A percentile compares a stretch with the other conserved stretches of the same genome.
Conservation (phyloP, 1,140 invertebrate species). For the Venturia canescens region DNA sequence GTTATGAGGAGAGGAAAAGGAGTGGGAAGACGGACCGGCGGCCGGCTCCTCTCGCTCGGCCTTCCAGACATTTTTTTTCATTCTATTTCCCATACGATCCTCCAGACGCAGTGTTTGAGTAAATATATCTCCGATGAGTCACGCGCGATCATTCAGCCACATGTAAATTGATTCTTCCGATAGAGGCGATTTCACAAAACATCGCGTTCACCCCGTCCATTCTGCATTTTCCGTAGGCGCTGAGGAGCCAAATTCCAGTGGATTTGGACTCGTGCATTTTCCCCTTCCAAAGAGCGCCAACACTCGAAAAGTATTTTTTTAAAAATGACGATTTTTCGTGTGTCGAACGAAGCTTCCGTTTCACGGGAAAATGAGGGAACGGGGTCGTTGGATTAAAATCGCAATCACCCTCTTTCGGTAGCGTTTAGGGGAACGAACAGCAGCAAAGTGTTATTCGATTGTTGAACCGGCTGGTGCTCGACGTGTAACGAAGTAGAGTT, state of each 20-base stretch:
- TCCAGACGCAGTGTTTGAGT: background rate
- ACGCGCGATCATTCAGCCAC: background rate
- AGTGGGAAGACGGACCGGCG: background rate
- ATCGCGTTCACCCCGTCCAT: no score
- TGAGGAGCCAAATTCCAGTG: background rate
- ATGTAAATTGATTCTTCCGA: background rate
- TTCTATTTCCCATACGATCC: background rate
- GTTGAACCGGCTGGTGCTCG: conserved; percentile 55
- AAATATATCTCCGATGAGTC: background rate
- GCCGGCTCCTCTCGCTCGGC: background rate
- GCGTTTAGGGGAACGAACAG: conserved; percentile 21
- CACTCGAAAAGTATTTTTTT: background rate
- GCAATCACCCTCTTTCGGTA: conserved; percentile 12
- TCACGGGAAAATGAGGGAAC: background rate
- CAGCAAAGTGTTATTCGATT: conserved; percentile 58
- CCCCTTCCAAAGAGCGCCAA: background rate
- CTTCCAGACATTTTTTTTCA: conserved; percentile 1
- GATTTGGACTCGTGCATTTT: background rate
- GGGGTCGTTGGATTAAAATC: background rate
- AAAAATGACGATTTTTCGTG: background rate
- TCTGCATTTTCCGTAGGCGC: no score
- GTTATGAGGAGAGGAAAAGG: background rate
- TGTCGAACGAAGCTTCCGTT: background rate
- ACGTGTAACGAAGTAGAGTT: conserved; percentile 52
- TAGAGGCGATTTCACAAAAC: background rate